Conservation (phyloP, 2,888 invertebrate species). For the Mamestra brassicae region DNA sequence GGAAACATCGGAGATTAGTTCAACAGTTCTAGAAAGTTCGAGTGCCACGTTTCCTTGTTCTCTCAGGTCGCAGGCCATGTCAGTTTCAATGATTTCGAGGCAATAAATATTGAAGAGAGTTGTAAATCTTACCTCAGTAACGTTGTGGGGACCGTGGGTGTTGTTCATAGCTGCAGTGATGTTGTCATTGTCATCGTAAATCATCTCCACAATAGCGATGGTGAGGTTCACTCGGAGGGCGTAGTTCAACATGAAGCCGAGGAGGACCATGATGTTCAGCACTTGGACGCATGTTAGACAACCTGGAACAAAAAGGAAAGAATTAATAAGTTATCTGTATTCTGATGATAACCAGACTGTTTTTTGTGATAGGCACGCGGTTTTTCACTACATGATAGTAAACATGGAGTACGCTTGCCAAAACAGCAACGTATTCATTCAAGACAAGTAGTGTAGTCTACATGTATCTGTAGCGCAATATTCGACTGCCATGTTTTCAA, state of each 20-base stretch:
- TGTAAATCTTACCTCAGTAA: constrained; percentile 81
- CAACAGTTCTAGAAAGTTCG: constrained; percentile 28
- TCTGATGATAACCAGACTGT: too few species aligned
- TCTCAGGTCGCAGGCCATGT: neutral
- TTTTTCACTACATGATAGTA: too few species aligned
- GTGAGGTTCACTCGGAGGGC: constrained; percentile 96
- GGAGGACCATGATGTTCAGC: constrained; percentile 95
- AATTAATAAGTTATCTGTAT: too few species aligned
- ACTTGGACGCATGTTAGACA: constrained; percentile 95
- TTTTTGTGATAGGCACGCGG: too few species aligned
- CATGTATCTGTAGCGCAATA: too few species aligned
- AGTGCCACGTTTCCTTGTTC: constrained; percentile 71
- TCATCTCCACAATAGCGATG: constrained; percentile 96
- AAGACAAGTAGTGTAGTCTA: too few species aligned
- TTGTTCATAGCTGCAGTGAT: constrained; percentile 72
- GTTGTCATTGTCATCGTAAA: constrained; percentile 82
- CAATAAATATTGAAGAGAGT: constrained; percentile 20
- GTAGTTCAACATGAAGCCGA: constrained; percentile 97
- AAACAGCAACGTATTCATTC: too few species aligned
- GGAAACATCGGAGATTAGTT: constrained; percentile 9
- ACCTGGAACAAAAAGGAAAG: constrained; percentile 87
- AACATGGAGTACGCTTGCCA: too few species aligned
- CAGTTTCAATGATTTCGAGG: constrained; percentile 18
- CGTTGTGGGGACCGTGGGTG: constrained; percentile 77
- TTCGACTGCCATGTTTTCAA: neutral